These are phyloP conservation scores for Monomorium pharaonis DNA, from an alignment of 1,140 invertebrate genomes.

Conservation along the genomic window DNA sequence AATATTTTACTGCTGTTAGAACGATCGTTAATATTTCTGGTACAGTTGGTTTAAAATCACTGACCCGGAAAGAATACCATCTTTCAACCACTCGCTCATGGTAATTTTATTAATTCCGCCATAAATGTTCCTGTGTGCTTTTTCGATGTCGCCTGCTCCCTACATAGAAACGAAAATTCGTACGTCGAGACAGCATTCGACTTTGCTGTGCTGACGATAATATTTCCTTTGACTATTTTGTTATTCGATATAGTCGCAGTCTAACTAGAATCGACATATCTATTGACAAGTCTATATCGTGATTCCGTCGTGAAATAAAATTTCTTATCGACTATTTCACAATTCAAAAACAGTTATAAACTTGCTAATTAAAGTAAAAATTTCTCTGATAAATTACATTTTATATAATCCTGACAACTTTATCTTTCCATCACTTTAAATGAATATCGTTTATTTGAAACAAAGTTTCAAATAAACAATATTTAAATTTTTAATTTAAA, in stretches of 20 bases:
- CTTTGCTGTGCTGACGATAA: not conserved
- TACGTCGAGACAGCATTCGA: not conserved
- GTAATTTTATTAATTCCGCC: conserved; percentile 49
- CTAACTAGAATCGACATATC: not conserved
- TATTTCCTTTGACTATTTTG: conserved; percentile 29
- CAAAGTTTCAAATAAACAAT: too few species aligned
- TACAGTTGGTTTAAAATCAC: conserved; percentile 46
- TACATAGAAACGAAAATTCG: not conserved
- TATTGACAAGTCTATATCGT: not conserved
- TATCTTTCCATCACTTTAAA: not conserved
- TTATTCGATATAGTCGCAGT: not conserved
- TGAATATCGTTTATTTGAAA: not conserved
- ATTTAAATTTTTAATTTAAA: conserved; percentile 1
- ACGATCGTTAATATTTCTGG: conserved; percentile 46
- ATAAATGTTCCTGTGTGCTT: conserved; percentile 1
- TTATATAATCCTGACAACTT: not conserved
- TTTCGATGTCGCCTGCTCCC: not conserved
- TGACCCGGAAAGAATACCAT: conserved; percentile 25
- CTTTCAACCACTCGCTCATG: conserved; percentile 19
- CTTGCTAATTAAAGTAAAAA: not conserved
- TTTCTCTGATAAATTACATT: not conserved
- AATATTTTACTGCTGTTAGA: conserved; percentile 45
- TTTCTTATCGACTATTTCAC: not conserved
- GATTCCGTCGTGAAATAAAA: not conserved
- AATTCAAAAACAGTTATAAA: not conserved